Percentiles rank a stretch among this genome's conserved stretches.
These are phyloP conservation scores for Hermodice carunculata DNA, from an alignment of 2,888 invertebrate species.

Conservation along the genomic window DNA sequence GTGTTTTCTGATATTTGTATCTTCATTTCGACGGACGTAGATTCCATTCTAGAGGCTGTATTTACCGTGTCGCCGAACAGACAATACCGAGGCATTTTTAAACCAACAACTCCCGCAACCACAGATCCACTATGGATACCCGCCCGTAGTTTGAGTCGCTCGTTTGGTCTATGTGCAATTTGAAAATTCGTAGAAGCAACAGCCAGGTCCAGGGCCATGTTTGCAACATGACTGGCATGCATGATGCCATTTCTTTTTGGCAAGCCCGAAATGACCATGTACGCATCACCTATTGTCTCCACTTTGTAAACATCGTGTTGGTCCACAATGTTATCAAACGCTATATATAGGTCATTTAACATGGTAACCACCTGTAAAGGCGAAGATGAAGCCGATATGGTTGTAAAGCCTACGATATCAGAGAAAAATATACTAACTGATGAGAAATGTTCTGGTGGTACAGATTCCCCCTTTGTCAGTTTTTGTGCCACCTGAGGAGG, in stretches of 20 bases:
- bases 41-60: slow-evolving; percentile 37
- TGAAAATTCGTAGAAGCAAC: slow-evolving; percentile 16
- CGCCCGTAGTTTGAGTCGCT: slow-evolving; percentile 23
- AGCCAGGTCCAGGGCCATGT: slow-evolving; percentile 36
- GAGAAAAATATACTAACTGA: slow-evolving; percentile 23
- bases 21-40: slow-evolving; percentile 29
- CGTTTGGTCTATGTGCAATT: slow-evolving; percentile 27
- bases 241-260: slow-evolving; percentile 29
- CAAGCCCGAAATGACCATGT: slow-evolving; percentile 35
- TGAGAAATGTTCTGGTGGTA: background rate
- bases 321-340: slow-evolving; percentile 34
- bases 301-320: slow-evolving; percentile 38
- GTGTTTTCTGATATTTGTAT: slow-evolving; percentile 36
- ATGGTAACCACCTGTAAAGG: slow-evolving; percentile 37
- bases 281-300: slow-evolving; percentile 40
- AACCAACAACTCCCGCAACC: slow-evolving; percentile 37
- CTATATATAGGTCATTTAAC: slow-evolving; percentile 37
- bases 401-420: slow-evolving; percentile 40
- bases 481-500: slow-evolving; percentile 41
- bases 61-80: slow-evolving; percentile 41
- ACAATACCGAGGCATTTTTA: slow-evolving; percentile 40
- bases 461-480: background rate
- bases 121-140: slow-evolving; percentile 33
- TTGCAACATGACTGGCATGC: slow-evolving; percentile 27
- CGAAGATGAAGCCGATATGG: slow-evolving; percentile 27